phyloP scores from a whole-genome alignment of 2,888 invertebrate species.

The Syrphus vitripennis region DNA sequence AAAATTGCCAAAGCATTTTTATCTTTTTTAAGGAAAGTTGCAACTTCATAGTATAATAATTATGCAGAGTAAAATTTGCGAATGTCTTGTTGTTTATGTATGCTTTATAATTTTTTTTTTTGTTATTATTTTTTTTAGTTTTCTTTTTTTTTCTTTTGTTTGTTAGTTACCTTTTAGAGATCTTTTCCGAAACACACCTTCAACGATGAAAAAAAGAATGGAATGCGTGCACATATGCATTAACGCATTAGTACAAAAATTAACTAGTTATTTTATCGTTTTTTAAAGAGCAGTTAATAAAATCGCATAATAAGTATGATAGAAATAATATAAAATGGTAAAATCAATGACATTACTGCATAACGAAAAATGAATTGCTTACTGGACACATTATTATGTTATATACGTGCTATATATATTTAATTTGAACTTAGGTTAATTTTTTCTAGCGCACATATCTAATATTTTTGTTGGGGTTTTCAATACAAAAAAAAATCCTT shows the following conservation, averaged over 20 bases:
- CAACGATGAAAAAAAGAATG: conserved; percentile 82
- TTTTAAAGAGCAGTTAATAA: conserved; percentile 41
- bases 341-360: conserved; percentile 38
- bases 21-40: conserved; percentile 55
- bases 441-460: neutral
- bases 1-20: conserved; percentile 66
- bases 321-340: conserved; percentile 5
- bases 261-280: conserved; percentile 78
- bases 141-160: conserved; percentile 73
- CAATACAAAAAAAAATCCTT: neutral
- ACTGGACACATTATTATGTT: conserved; percentile 32
- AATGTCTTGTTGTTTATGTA: conserved; percentile 69
- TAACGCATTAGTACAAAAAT: conserved; percentile 82
- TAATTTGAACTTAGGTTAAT: neutral
- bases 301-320: conserved; percentile 24
- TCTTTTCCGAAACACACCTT: conserved; percentile 98
- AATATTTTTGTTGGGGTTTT: neutral
- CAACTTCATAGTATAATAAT: conserved; percentile 64
- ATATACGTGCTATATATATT: conserved; percentile 7
- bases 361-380: conserved; percentile 45
- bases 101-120: conserved; percentile 71
- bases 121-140: conserved; percentile 6
- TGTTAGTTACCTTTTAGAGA: conserved; percentile 95
- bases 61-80: conserved; percentile 64
- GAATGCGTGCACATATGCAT: conserved; percentile 83